Evolutionary conservation across 2,888 invertebrate species (phyloP).

Genomic region (Enchytraeus crypticus): DNA sequence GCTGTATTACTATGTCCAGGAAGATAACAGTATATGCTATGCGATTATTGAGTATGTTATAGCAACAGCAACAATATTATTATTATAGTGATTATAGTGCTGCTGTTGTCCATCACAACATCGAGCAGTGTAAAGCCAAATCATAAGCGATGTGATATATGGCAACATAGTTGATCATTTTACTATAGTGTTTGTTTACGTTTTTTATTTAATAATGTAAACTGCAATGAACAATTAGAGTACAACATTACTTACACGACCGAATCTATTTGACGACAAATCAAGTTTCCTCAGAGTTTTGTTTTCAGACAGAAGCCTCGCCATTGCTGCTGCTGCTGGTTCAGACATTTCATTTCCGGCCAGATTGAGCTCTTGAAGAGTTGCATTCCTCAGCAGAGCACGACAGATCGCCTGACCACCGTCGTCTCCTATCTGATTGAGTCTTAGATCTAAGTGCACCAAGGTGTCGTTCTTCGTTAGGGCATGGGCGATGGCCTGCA

Average conservation of each 20-base stretch:
- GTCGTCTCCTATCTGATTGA: constrained; percentile 48
- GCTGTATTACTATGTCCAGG: too few species aligned
- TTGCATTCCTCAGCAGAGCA: constrained; percentile 42
- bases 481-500: constrained; percentile 46
- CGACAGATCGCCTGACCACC: constrained; percentile 48
- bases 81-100: too few species aligned
- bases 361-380: constrained; percentile 42
- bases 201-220: too few species aligned
- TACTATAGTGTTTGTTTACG: too few species aligned
- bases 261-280: constrained; percentile 47
- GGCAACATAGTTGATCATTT: too few species aligned
- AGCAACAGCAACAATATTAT: too few species aligned
- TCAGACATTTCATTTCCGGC: constrained; percentile 47
- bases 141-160: too few species aligned
- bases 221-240: too few species aligned
- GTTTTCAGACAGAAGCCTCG: constrained; percentile 44
- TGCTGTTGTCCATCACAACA: too few species aligned
- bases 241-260: constrained; percentile 47
- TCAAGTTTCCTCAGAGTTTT: constrained; percentile 39
- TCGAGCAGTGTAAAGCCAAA: too few species aligned
- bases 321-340: constrained; percentile 44
- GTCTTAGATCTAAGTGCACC: constrained; percentile 36
- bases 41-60: too few species aligned
- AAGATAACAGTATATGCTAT: too few species aligned
- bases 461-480: constrained; percentile 46